Base-by-base conservation (phyloP, 2,888 invertebrate species). In the Caenorhabditis afra region DNA sequence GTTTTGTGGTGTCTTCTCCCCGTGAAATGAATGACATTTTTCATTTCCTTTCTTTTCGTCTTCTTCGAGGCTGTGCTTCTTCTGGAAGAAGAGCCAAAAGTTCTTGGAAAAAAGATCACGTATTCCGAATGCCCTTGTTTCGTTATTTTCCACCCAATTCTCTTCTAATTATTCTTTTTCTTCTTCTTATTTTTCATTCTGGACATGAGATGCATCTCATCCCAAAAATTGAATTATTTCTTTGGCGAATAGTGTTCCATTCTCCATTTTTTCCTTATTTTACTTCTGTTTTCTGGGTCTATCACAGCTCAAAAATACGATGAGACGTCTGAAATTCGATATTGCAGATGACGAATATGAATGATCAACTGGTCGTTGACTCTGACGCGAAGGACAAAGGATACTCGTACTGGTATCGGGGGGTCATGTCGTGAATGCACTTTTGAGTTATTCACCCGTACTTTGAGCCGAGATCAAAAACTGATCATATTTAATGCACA, bases 1-100 rank as follows among this genome's bases (percentile, higher is more conserved):
- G 73, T 64, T 73, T 64, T 64, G 58, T 73, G 73, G 62, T 73
- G 49, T 50, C 64, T 73, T 73, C n/a, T n/a, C n/a, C 29, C 64
- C 50, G 23, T 49, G 62, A 62, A 64, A 64, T 62, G 57, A 53
- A 64, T 64, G 73, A 57, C 68, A 67, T 45, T 64, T 62, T 50
- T 62, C 76, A 68, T 58, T 64, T 45, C 7, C 29, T 29, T 29
- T 29, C 29, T 5, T 35, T 2, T 44, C 44, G 5, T 16, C 14
- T 49, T 41, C 47, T 52, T 41, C 23, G 12, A 16, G 29, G 4
- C 29, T 16, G 5, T 49, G n/a, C n/a, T n/a, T n/a, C n/a, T 49
- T 58, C 23, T 58, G 39, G 45, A 23, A 44, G 12, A 23, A 22
- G 22, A 41, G 23, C 23, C 12, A 58, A 44, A 29, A 29, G 29